phyloP scores from a whole-genome alignment of 2,888 invertebrate genomes.

The Trichacis sp. region DNA sequence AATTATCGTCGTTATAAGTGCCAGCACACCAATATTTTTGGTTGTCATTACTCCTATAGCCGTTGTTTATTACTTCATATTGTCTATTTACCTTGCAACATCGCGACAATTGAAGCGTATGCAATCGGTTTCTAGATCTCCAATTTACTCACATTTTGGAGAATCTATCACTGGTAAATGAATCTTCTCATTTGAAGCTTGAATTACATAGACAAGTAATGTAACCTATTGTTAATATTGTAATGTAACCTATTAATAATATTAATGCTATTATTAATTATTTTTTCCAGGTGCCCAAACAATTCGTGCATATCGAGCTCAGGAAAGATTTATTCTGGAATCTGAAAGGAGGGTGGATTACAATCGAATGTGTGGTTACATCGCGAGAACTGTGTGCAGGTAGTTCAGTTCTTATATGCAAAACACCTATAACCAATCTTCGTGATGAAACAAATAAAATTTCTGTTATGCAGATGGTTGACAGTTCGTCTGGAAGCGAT shows the following conservation, averaged over 20 bases:
- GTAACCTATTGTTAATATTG: neutral
- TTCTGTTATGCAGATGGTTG: constrained; percentile 80
- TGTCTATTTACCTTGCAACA: constrained; percentile 94
- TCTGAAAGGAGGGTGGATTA: constrained; percentile 91
- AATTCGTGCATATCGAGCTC: constrained; percentile 83
- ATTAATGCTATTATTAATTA: neutral
- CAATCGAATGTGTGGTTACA: constrained; percentile 88
- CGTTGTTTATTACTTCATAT: constrained; percentile 73
- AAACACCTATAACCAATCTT: too few relatives aligned
- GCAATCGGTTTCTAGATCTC: constrained; percentile 93
- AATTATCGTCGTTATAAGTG: constrained; percentile 82
- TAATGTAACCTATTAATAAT: too few relatives aligned
- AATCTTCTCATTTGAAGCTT: neutral
- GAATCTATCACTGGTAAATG: constrained; percentile 86
- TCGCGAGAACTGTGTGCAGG: constrained; percentile 90
- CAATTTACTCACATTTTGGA: constrained; percentile 96
- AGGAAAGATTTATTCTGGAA: constrained; percentile 86
- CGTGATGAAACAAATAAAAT: too few relatives aligned
- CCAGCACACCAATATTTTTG: constrained; percentile 86
- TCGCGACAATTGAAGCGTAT: constrained; percentile 94
- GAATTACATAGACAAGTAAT: neutral
- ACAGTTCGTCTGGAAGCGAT: constrained; percentile 96
- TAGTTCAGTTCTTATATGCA: too few relatives aligned
- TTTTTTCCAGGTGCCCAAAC: constrained; percentile 74
- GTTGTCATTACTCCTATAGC: constrained; percentile 85